These are phyloP conservation scores for Vimba vimba DNA, from an alignment of 2,113 vertebrate species.

Conservation along the genomic window DNA sequence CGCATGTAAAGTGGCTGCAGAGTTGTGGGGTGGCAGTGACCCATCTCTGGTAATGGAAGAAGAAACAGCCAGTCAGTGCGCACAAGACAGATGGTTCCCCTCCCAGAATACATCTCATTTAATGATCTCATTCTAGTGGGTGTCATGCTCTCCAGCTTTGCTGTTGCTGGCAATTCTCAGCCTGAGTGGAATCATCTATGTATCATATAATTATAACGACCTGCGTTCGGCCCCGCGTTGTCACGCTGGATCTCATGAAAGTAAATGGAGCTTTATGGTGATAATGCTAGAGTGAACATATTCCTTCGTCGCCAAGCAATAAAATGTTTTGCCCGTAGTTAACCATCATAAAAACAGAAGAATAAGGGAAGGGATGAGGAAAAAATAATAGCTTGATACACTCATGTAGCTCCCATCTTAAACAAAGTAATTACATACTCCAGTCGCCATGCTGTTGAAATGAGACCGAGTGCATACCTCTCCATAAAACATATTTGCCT, in stretches of 20 bases:
- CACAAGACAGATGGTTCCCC: constrained; percentile 48
- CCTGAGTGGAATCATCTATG: constrained; percentile 36
- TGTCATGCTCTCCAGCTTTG: constrained; percentile 37
- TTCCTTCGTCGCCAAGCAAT: constrained; percentile 19
- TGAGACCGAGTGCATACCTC: neutral
- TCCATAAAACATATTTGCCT: neutral
- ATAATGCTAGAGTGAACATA: constrained; percentile 31
- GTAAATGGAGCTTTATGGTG: constrained; percentile 45
- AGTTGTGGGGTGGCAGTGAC: constrained; percentile 15
- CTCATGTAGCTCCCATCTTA: constrained; percentile 11
- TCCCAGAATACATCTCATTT: constrained; percentile 52
- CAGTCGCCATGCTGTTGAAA: constrained; percentile 16
- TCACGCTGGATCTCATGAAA: constrained; percentile 23
- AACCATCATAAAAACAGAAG: constrained; percentile 28
- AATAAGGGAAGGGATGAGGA: neutral
- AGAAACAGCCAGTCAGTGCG: constrained; percentile 16
- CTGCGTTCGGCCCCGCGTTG: constrained; percentile 19
- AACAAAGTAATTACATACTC: constrained; percentile 34
- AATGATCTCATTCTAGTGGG: constrained; percentile 54
- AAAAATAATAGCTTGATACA: constrained; percentile 20
- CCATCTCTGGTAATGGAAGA: constrained; percentile 35
- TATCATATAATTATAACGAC: constrained; percentile 43
- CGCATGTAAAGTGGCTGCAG: constrained; percentile 18
- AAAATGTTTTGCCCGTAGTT: neutral
- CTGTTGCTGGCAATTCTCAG: constrained; percentile 29